Conservation (phyloP, 2,113 vertebrate species). For the Heptranchias perlo region DNA sequence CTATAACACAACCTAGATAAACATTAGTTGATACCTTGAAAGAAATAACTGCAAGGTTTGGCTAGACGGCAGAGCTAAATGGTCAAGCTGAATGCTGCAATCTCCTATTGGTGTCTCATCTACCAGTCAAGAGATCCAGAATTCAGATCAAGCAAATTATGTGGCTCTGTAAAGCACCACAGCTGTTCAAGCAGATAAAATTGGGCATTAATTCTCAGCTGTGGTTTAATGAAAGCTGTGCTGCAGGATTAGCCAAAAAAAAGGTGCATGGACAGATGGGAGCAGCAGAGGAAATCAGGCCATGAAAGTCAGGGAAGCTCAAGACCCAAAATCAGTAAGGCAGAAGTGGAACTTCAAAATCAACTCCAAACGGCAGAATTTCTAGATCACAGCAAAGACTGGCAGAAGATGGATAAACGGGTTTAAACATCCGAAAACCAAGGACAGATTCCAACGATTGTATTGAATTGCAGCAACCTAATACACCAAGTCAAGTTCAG, state of each 20-base stretch:
- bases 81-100: not conserved
- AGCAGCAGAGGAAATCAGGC: not conserved
- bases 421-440: not conserved
- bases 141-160: not conserved
- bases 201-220: not conserved
- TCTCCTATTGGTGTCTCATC: not conserved
- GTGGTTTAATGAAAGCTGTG: not conserved
- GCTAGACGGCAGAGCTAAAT: not conserved
- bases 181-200: not conserved
- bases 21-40: not conserved
- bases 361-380: not conserved
- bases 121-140: not conserved
- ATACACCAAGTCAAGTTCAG: not conserved
- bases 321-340: not conserved
- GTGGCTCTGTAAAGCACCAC: not conserved
- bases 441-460: not conserved
- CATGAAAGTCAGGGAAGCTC: not conserved
- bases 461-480: not conserved
- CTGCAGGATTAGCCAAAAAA: not conserved
- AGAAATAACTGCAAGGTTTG: not conserved
- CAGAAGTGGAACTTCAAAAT: not conserved
- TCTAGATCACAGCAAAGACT: not conserved
- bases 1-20: not conserved
- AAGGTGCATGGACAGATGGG: not conserved
- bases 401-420: not conserved